phyloP scores from a whole-genome alignment of 2,888 invertebrate genomes.

The Osmoderma eremita region DNA sequence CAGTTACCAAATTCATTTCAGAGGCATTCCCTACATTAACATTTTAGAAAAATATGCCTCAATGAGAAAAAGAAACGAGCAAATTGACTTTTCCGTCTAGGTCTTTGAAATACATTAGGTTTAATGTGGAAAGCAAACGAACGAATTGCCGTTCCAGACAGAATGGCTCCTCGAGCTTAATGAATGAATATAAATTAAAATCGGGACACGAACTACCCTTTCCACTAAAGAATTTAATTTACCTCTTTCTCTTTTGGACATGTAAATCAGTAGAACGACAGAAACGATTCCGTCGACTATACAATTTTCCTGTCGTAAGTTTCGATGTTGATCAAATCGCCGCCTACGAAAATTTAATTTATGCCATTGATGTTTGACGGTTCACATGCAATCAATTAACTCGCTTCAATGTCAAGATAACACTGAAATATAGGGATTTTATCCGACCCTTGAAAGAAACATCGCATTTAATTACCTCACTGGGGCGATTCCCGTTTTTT shows the following conservation, averaged over 20 bases:
- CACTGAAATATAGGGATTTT: background rate
- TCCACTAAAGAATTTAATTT: too few relatives aligned
- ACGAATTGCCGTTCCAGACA: slow-evolving; percentile 5
- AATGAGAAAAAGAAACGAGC: background rate
- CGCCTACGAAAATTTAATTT: too few relatives aligned
- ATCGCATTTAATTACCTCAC: slow-evolving; percentile 3
- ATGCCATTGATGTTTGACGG: too few relatives aligned
- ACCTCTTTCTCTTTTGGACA: too few relatives aligned
- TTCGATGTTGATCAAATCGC: too few relatives aligned
- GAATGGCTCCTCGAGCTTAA: background rate
- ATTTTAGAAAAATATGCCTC: too few relatives aligned
- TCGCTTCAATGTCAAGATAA: slow-evolving; percentile 1
- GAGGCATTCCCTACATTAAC: too few relatives aligned
- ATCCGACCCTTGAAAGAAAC: background rate
- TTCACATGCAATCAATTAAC: slow-evolving; percentile 8
- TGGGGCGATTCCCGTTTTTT: background rate
- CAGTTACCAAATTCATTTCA: too few relatives aligned
- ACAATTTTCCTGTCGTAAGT: too few relatives aligned
- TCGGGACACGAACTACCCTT: background rate
- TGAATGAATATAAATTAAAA: slow-evolving; percentile 21
- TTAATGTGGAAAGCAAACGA: slow-evolving; percentile 2
- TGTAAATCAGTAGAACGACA: too few relatives aligned
- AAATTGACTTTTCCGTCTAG: slow-evolving; percentile 3
- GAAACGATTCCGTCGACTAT: too few relatives aligned
- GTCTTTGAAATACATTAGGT: slow-evolving; percentile 3